Conservation (phyloP, 2,113 vertebrate species). For the Crocuta crocuta region DNA sequence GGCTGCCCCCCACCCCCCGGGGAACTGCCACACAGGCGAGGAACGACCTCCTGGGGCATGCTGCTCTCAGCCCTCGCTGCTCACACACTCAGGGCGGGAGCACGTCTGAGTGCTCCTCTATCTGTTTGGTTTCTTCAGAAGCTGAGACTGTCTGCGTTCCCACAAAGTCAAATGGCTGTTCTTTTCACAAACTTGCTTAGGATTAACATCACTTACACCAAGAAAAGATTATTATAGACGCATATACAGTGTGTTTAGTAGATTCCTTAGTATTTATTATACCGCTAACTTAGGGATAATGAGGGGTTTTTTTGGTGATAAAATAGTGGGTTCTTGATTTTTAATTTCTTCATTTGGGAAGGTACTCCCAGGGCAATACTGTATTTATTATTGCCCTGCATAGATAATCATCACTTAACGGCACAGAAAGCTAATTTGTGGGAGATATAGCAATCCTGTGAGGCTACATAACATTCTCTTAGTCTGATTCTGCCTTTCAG, state of each 20-base stretch:
- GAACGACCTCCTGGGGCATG: neutral
- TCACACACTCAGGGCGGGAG: neutral
- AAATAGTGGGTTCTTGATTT: neutral
- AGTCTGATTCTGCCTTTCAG: neutral
- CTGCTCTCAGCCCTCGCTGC: neutral
- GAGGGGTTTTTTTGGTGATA: neutral
- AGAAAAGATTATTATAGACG: neutral
- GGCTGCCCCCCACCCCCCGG: fast-evolving
- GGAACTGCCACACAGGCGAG: fast-evolving
- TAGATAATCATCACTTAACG: neutral
- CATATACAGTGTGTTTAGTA: neutral
- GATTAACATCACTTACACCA: neutral
- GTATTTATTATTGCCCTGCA: neutral
- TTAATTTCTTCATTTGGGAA: slow-evolving; percentile 15
- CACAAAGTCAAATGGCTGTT: neutral
- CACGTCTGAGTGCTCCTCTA: neutral
- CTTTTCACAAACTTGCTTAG: neutral
- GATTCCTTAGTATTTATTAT: neutral
- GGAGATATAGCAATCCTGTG: neutral
- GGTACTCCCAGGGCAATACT: neutral
- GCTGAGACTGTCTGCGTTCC: neutral
- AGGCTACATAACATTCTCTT: neutral
- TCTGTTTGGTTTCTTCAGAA: neutral
- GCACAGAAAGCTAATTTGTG: neutral
- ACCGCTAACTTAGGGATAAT: neutral